Percentiles rank a stretch among this genome's conserved stretches.
phyloP scores from a whole-genome alignment of 2,797 vertebrate genomes.

The Pseudotriccus pelzelni region DNA sequence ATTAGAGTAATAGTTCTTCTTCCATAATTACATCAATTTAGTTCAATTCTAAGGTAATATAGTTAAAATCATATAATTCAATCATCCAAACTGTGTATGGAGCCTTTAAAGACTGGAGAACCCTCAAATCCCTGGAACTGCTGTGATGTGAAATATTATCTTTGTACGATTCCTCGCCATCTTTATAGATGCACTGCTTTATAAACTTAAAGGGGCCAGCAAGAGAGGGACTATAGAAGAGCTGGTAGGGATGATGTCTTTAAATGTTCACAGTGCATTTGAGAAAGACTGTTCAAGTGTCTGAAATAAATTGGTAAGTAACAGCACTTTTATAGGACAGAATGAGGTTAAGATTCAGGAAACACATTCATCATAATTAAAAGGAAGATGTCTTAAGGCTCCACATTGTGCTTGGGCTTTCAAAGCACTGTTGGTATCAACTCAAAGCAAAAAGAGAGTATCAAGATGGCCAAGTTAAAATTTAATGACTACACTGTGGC shows the following conservation, averaged over 20 bases:
- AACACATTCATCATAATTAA: neutral
- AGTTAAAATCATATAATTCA: neutral
- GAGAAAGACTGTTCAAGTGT: neutral
- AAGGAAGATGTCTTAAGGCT: neutral
- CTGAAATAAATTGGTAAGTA: neutral
- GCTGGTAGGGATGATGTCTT: neutral
- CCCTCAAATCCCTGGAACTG: neutral
- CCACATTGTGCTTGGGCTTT: neutral
- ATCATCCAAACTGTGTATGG: neutral
- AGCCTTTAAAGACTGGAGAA: neutral
- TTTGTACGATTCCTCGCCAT: neutral
- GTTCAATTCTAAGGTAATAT: neutral
- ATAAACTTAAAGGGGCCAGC: neutral
- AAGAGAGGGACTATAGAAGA: neutral
- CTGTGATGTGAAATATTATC: neutral
- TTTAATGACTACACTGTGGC: neutral
- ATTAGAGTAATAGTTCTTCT: neutral
- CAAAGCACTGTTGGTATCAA: neutral
- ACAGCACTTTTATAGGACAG: neutral
- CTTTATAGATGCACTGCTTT: neutral
- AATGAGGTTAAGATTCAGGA: neutral
- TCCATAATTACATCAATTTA: neutral
- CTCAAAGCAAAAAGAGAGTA: neutral
- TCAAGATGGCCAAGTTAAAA: neutral
- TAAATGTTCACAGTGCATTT: accelerated